Evolutionary conservation across 2,113 vertebrate species (phyloP).

Genomic region (Eupsittula cactorum): DNA sequence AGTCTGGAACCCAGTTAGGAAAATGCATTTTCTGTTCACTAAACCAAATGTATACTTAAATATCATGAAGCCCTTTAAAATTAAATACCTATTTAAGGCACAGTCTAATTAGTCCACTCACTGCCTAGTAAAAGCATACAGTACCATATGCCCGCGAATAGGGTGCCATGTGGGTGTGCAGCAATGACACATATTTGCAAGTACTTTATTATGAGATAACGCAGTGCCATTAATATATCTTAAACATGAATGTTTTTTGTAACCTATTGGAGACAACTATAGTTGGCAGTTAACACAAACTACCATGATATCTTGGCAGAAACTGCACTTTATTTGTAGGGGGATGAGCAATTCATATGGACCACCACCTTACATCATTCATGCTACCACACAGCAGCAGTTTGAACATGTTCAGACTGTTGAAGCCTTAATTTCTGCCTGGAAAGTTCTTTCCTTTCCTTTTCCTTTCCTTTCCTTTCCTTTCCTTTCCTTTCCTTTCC

Average conservation of each 20-base stretch:
- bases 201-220: constrained; percentile 69
- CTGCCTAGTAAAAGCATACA: constrained; percentile 66
- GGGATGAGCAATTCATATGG: constrained; percentile 50
- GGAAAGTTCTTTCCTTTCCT: not conserved
- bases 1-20: constrained; percentile 42
- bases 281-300: constrained; percentile 65
- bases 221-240: constrained; percentile 69
- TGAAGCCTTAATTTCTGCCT: not conserved
- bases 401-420: constrained; percentile 5
- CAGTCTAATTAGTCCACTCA: constrained; percentile 67
- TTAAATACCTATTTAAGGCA: constrained; percentile 70
- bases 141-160: constrained; percentile 63
- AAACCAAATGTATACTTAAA: constrained; percentile 67
- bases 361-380: constrained; percentile 45
- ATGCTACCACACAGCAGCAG: constrained; percentile 32
- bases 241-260: constrained; percentile 63
- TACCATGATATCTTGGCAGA: constrained; percentile 61
- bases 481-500: fast-evolving
- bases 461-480: not conserved
- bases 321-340: constrained; percentile 40
- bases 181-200: constrained; percentile 63
- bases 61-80: constrained; percentile 67
- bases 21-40: constrained; percentile 61
- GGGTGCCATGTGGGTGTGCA: constrained; percentile 65
- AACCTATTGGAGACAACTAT: constrained; percentile 60